Evolutionary conservation across 2,113 vertebrate species (phyloP).

Genomic region (Thryonomys swinderianus): DNA sequence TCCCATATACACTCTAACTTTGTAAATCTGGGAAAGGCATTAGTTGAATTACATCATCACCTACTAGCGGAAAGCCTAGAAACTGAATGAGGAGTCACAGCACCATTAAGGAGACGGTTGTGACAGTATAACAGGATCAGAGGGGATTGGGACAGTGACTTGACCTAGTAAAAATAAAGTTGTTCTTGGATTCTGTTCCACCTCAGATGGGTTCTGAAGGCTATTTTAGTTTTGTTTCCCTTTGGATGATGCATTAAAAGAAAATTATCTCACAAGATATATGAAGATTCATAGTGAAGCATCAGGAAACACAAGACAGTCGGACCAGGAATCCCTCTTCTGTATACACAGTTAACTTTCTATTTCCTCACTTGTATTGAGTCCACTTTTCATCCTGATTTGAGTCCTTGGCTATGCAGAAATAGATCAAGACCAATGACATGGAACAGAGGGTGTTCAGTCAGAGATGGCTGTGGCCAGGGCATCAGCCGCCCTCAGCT

Average conservation of each 20-base stretch:
- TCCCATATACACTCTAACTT: background rate
- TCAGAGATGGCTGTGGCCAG: background rate
- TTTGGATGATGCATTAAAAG: no score
- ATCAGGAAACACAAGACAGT: background rate
- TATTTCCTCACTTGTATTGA: background rate
- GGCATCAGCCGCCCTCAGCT: accelerated
- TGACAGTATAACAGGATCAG: no score
- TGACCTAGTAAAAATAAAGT: background rate
- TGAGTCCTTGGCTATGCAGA: background rate
- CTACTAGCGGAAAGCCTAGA: background rate
- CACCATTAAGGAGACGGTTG: background rate
- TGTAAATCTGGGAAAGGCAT: background rate
- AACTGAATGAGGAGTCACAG: background rate
- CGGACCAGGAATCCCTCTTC: background rate
- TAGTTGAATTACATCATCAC: background rate
- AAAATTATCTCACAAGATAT: background rate
- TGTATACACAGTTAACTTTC: background rate
- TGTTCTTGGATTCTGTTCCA: background rate
- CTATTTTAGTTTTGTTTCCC: background rate
- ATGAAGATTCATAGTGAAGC: background rate
- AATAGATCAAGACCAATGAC: background rate
- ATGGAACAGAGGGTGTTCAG: background rate
- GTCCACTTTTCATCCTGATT: background rate
- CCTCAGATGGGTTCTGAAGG: background rate
- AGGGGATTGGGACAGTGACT: background rate